Evolutionary conservation across 2,888 invertebrate genomes (phyloP), one percentile per base, ranked within the genome.

Genomic region (Andrena flavipes): DNA sequence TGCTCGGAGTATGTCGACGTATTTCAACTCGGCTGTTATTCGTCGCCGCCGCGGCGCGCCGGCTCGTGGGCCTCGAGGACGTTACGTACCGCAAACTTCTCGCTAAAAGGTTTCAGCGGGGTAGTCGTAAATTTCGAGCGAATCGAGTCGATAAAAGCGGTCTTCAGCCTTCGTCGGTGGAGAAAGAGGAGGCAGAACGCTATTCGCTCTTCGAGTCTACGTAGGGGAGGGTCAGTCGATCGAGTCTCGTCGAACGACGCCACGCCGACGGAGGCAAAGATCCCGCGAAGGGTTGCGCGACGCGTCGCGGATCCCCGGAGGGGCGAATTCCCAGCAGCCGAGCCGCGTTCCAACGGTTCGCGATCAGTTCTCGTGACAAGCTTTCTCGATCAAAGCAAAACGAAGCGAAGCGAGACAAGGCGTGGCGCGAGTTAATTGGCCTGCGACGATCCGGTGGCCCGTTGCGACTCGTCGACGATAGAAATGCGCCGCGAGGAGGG

Each of bases 81-180:
- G 60, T 30, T 33, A 33, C 62, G 62, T 33, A 23, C 23, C 23
- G 23, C 23, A 13, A 62, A 35, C 62, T 33, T 62, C 33, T 20
- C 62, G 62, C 62, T 62, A 62, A 62, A 62, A 62, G 71, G 33
- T 77, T 59, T 30, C 56, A 60, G 68, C 51, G 56, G 67, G 49
- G 33, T 68, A 33, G 29, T 33, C 62, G 62, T 62, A 62, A 62
- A 62, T 62, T 62, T 62, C 29, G 62, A 20, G 29, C 5, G 62
- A n/a, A 62, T 42, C 42, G 35, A 23, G 42, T 1, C 35, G 63
- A 42, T 42, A 23, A 35, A 23, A 63, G 33, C 62, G 62, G 33
- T 62, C 56, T 10, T 56, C 13, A 20, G 33, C 62, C 62, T 35
- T 62, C 62, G 62, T 20, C 4, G 33, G 13, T 1, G 56, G 10